Evolutionary conservation across 2,797 vertebrate genomes (phyloP).

Genomic region (Rhinella marina): DNA sequence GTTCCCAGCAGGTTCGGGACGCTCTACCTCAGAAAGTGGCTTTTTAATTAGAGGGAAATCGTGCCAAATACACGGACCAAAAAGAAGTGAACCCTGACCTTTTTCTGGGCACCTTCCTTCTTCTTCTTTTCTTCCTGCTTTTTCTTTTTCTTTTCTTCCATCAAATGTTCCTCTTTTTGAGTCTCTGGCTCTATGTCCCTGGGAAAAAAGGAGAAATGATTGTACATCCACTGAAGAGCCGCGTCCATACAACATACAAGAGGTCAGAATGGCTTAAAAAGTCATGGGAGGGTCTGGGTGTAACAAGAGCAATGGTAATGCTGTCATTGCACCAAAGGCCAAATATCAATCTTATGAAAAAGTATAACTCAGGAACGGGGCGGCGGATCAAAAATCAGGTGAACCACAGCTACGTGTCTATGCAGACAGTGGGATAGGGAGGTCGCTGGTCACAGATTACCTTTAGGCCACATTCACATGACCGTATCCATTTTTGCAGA

Average conservation of each 20-base stretch:
- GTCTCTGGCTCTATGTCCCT: conserved; percentile 86
- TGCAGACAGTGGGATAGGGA: no score
- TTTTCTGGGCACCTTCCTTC: conserved; percentile 96
- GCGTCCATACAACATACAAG: not conserved
- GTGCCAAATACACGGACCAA: not conserved
- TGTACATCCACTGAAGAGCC: not conserved
- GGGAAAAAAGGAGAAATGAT: conserved; percentile 48
- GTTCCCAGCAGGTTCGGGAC: not conserved
- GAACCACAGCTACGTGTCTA: no score
- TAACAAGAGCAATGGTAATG: no score
- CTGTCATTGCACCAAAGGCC: no score
- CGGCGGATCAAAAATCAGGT: no score
- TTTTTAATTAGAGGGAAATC: conserved; percentile 25
- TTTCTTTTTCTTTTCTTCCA: conserved; percentile 99
- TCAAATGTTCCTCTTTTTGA: conserved; percentile 96
- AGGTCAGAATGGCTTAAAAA: not conserved
- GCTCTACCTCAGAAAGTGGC: not conserved
- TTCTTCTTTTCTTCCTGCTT: conserved; percentile 98
- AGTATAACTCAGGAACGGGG: no score
- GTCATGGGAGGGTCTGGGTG: no score
- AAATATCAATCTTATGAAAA: no score
- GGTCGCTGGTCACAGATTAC: no score
- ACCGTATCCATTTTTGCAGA: no score
- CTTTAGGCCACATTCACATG: no score
- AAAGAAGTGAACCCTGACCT: conserved; percentile 75